Conservation (phyloP, 2,797 vertebrate species). For the Capromys pilorides region DNA sequence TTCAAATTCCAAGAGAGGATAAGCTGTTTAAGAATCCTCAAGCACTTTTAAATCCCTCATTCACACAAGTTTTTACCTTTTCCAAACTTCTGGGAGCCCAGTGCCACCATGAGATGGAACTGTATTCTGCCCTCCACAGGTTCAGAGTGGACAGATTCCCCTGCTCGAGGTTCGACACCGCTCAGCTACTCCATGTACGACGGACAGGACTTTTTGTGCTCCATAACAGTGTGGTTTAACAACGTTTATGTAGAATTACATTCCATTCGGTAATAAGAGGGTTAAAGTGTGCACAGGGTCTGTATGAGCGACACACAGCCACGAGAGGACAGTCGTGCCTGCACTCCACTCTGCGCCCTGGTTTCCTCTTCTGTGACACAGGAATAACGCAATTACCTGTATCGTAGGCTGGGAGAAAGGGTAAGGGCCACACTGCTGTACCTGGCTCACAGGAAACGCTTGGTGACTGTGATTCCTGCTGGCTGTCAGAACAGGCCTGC, state of each 20-base stretch:
- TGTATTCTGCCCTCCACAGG: too few relatives aligned
- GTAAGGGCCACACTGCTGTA: background rate
- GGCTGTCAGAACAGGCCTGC: background rate
- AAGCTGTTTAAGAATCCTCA: background rate
- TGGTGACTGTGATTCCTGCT: background rate
- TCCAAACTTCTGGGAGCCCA: background rate
- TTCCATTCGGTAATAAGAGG: background rate
- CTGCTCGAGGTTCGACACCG: background rate
- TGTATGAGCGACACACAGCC: background rate
- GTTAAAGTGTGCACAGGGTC: background rate
- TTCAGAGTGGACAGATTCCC: background rate
- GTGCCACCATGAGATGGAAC: background rate
- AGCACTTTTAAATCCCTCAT: background rate
- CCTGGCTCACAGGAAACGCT: background rate
- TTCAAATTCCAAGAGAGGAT: background rate
- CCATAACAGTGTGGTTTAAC: background rate
- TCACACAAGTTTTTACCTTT: too few relatives aligned
- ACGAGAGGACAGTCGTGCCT: background rate
- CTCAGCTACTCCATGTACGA: too few relatives aligned
- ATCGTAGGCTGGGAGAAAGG: background rate
- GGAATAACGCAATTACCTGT: background rate
- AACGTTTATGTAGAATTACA: background rate
- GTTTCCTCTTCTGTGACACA: background rate
- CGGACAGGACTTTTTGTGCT: background rate
- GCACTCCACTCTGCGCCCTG: background rate